These are phyloP conservation scores for Trimorus sp. DNA, from an alignment of 2,888 invertebrate species.

Conservation along the genomic window DNA sequence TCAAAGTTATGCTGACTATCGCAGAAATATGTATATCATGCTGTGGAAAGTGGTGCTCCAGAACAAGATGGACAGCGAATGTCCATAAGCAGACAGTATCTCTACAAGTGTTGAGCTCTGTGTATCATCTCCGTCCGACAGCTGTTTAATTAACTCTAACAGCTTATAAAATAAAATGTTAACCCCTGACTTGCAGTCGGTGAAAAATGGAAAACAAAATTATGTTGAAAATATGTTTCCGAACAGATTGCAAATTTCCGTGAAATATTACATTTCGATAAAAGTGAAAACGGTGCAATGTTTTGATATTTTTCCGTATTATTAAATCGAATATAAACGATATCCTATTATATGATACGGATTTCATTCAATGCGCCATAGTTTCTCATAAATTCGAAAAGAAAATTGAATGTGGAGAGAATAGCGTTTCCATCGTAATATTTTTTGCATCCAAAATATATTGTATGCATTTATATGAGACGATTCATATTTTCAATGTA, in stretches of 20 bases:
- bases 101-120: slow-evolving; percentile 12
- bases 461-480: slow-evolving; percentile 1
- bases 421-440: slow-evolving; percentile 12
- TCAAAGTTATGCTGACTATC: slow-evolving; percentile 56
- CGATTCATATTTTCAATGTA: background rate
- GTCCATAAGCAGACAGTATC: slow-evolving; percentile 31
- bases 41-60: slow-evolving; percentile 32
- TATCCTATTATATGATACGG: slow-evolving; percentile 18
- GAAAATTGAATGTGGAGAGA: slow-evolving; percentile 22
- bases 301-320: background rate
- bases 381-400: slow-evolving; percentile 26
- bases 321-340: background rate
- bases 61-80: slow-evolving; percentile 43
- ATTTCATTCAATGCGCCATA: slow-evolving; percentile 9
- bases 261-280: slow-evolving; percentile 6
- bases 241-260: background rate
- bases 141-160: slow-evolving; percentile 17
- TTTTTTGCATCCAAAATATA: slow-evolving; percentile 17
- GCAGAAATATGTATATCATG: slow-evolving; percentile 50
- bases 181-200: slow-evolving; percentile 15
- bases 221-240: slow-evolving; percentile 5
- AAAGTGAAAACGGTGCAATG: slow-evolving; percentile 9
- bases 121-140: slow-evolving; percentile 16
- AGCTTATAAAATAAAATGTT: background rate
- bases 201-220: slow-evolving; percentile 11